A percentile compares a stretch with the other conserved stretches of the same genome.
Conservation (phyloP, 2,113 vertebrate genomes). For the Tychaedon coryphoeus region DNA sequence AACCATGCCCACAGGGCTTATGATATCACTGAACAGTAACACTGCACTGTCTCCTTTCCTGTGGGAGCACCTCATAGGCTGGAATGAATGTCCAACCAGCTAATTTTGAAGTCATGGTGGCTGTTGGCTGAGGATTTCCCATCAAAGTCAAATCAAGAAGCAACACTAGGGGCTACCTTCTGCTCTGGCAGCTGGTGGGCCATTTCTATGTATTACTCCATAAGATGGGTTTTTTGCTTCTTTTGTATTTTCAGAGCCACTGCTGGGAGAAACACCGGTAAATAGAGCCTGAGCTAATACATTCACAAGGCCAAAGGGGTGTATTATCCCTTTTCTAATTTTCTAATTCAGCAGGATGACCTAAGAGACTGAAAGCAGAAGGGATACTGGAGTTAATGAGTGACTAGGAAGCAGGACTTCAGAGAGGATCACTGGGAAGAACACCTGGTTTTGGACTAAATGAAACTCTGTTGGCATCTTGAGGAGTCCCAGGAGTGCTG, state of each 20-base stretch:
- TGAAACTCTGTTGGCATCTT: slow-evolving; percentile 10
- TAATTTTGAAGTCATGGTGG: not conserved
- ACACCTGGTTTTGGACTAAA: slow-evolving; percentile 68
- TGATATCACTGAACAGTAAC: not conserved
- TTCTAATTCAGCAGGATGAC: not conserved
- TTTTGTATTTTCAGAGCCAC: not conserved
- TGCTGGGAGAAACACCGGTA: not conserved
- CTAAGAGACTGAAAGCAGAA: not conserved
- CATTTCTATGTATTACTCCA: not conserved
- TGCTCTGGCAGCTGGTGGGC: not conserved
- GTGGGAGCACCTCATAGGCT: not conserved
- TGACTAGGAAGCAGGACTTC: slow-evolving; percentile 22
- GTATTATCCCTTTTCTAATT: not conserved
- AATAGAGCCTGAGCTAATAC: not conserved
- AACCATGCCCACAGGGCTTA: not conserved
- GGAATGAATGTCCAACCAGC: not conserved
- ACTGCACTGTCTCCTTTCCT: not conserved
- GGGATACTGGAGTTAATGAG: not conserved
- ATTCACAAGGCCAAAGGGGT: not conserved
- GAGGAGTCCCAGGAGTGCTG: not conserved
- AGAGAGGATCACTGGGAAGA: slow-evolving; percentile 49
- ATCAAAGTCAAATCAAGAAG: not conserved
- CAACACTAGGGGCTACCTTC: not conserved
- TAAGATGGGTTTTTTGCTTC: not conserved
- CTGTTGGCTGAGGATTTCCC: not conserved